Evolutionary conservation across 2,888 invertebrate genomes (phyloP).

Genomic region (Tipula confusa): DNA sequence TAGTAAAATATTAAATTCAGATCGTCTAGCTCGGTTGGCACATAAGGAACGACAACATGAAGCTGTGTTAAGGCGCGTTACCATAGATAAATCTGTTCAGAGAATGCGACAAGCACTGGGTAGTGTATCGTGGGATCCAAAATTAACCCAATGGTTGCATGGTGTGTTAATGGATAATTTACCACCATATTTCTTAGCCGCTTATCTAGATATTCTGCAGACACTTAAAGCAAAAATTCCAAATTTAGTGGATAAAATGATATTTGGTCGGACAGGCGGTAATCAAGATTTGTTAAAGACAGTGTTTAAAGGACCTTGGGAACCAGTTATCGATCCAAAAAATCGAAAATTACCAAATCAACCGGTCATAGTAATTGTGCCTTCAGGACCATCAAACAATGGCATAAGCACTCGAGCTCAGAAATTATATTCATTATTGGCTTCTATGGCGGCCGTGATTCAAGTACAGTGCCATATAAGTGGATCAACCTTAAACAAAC

Average conservation of each 20-base stretch:
- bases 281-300: slow-evolving; percentile 62
- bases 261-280: slow-evolving; percentile 55
- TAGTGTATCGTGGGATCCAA: slow-evolving; percentile 67
- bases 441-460: slow-evolving; percentile 64
- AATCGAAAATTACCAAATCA: slow-evolving; percentile 62
- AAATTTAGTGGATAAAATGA: slow-evolving; percentile 67
- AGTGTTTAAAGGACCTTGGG: slow-evolving; percentile 67
- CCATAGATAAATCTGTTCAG: slow-evolving; percentile 66
- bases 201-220: slow-evolving; percentile 74
- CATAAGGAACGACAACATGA: slow-evolving; percentile 58
- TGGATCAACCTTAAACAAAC: slow-evolving; percentile 44
- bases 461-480: slow-evolving; percentile 56
- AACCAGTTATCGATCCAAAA: slow-evolving; percentile 64
- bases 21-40: slow-evolving; percentile 61
- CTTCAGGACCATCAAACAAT: slow-evolving; percentile 53
- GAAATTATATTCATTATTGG: slow-evolving; percentile 66
- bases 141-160: slow-evolving; percentile 74
- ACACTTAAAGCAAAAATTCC: slow-evolving; percentile 66
- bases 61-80: slow-evolving; percentile 61
- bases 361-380: slow-evolving; percentile 61
- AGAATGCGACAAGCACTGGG: slow-evolving; percentile 65
- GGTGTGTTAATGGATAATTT: slow-evolving; percentile 63
- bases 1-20: slow-evolving; percentile 61
- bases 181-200: slow-evolving; percentile 60
- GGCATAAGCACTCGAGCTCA: slow-evolving; percentile 54